These are phyloP conservation scores for Drosophila lacicola DNA, from an alignment of 2,888 invertebrate species.

Conservation along the genomic window DNA sequence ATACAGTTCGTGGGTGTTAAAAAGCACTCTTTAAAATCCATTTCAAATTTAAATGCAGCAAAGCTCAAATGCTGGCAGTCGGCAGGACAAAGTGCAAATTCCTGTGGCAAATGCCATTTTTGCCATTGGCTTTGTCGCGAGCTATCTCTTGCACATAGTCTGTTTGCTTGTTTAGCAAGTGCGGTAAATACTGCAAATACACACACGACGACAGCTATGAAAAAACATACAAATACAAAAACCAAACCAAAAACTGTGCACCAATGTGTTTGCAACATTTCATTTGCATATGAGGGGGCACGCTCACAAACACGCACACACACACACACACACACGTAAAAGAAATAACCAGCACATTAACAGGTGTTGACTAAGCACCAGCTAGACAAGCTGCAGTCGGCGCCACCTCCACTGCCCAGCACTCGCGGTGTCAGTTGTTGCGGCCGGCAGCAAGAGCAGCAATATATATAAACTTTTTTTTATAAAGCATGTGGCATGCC, in stretches of 20 bases:
- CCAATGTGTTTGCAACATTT: slow-evolving; percentile 50
- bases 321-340: slow-evolving; percentile 32
- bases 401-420: slow-evolving; percentile 6
- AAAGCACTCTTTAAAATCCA: not conserved
- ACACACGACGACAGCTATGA: slow-evolving; percentile 9
- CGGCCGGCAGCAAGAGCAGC: slow-evolving; percentile 18
- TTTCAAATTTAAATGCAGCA: slow-evolving; percentile 9
- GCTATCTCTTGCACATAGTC: slow-evolving; percentile 66
- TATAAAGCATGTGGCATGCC: slow-evolving; percentile 57
- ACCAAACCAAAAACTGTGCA: too few species aligned
- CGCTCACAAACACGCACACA: slow-evolving; percentile 8
- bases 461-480: slow-evolving; percentile 35
- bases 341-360: slow-evolving; percentile 68
- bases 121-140: slow-evolving; percentile 44
- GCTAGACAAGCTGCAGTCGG: slow-evolving; percentile 35
- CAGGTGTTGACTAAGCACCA: slow-evolving; percentile 80
- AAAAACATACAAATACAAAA: not conserved
- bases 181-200: slow-evolving; percentile 54
- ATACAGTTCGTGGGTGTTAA: too few species aligned
- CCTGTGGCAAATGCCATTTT: slow-evolving; percentile 34
- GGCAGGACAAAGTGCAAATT: slow-evolving; percentile 23
- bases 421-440: slow-evolving; percentile 23
- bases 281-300: slow-evolving; percentile 68
- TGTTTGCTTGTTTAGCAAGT: slow-evolving; percentile 67
- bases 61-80: slow-evolving; percentile 9